These are phyloP conservation scores for Diglossa cyanea DNA, from an alignment of 2,797 vertebrate genomes.

Conservation along the genomic window DNA sequence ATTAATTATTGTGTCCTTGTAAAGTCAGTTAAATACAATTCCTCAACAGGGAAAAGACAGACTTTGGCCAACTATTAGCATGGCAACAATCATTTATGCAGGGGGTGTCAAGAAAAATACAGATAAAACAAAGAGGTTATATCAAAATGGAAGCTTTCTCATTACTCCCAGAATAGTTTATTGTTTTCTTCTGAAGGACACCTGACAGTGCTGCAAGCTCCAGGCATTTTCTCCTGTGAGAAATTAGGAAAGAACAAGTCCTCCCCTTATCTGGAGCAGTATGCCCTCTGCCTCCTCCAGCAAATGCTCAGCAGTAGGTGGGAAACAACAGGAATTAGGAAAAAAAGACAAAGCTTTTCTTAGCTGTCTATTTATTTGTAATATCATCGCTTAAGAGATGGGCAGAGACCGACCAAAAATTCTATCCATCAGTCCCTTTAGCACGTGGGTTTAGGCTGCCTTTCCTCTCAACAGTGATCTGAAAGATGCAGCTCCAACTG, in stretches of 20 bases:
- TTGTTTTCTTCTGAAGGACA: slow-evolving; percentile 4
- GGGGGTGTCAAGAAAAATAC: background rate
- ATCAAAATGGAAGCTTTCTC: background rate
- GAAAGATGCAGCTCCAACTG: background rate
- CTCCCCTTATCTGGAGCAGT: background rate
- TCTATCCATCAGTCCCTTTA: background rate
- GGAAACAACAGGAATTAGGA: background rate
- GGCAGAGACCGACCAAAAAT: background rate
- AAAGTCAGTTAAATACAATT: background rate
- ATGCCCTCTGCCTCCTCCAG: background rate
- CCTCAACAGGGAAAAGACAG: background rate
- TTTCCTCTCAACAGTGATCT: background rate
- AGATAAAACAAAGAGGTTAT: background rate
- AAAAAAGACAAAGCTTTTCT: background rate
- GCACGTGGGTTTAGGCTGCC: background rate
- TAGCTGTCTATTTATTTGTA: background rate
- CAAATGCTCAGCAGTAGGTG: background rate
- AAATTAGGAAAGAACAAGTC: background rate
- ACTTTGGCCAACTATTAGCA: background rate
- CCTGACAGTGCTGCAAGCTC: background rate
- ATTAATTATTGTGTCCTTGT: background rate
- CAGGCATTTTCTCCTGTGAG: background rate
- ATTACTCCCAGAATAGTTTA: background rate
- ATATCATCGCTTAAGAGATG: background rate
- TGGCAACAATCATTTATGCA: background rate